phyloP scores from a whole-genome alignment of 2,113 vertebrate species.

The Glaucidium brasilianum region DNA sequence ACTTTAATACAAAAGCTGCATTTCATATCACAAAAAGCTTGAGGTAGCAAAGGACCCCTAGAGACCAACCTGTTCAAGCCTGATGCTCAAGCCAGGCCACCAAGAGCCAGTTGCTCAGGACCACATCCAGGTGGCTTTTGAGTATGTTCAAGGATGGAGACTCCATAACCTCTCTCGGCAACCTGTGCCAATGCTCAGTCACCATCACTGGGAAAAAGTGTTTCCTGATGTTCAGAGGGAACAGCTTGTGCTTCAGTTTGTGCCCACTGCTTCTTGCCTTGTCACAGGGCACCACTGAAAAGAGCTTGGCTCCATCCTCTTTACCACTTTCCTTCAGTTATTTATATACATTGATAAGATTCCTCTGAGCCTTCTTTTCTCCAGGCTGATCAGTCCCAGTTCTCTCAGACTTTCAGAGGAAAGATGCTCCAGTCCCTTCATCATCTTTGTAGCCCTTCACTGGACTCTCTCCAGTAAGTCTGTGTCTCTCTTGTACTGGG shows the following conservation, averaged over 20 bases:
- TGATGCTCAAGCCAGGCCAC: neutral
- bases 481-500: neutral
- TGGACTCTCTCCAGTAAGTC: neutral
- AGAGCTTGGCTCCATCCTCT: neutral
- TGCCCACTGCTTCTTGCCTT: neutral
- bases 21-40: neutral
- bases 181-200: neutral
- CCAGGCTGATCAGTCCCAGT: neutral
- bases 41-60: neutral
- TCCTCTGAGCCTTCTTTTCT: neutral
- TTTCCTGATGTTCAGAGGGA: neutral
- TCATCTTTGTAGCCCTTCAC: neutral
- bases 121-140: neutral
- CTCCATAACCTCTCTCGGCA: neutral
- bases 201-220: neutral
- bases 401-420: neutral
- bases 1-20: neutral
- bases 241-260: neutral
- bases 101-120: neutral
- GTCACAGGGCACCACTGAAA: neutral
- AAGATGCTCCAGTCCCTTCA: neutral
- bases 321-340: neutral
- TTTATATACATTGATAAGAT: neutral
- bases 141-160: neutral
- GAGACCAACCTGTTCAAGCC: neutral